phyloP scores from a whole-genome alignment of 1,140 invertebrate genomes.

The Aleiodes sp. region DNA sequence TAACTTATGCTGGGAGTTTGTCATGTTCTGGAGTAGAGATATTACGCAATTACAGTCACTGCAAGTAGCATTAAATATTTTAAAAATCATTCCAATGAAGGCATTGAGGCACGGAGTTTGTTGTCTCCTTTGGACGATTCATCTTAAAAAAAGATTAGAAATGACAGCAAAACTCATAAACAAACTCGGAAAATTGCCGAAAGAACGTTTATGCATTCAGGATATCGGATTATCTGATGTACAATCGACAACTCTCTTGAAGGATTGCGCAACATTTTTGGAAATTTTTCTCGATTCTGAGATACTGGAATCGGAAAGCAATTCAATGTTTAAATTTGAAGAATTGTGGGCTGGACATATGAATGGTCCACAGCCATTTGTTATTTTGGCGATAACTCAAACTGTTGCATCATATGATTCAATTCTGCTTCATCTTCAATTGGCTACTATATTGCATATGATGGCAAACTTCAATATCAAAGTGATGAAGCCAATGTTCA shows the following conservation, averaged over 20 bases:
- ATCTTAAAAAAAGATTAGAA: constrained; percentile 81
- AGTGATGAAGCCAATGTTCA: constrained; percentile 75
- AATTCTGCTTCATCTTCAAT: constrained; percentile 80
- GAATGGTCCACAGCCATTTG: constrained; percentile 71
- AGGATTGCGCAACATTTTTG: constrained; percentile 76
- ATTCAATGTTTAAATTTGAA: constrained; percentile 69
- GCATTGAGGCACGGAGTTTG: constrained; percentile 79
- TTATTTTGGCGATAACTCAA: constrained; percentile 81
- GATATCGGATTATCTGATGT: constrained; percentile 78
- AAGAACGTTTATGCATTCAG: constrained; percentile 81
- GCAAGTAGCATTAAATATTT: constrained; percentile 68
- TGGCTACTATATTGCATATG: constrained; percentile 79
- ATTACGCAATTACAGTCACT: constrained; percentile 74
- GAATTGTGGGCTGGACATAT: constrained; percentile 73
- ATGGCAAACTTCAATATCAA: constrained; percentile 82
- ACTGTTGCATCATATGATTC: constrained; percentile 78
- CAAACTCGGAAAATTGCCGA: constrained; percentile 87
- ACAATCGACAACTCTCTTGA: constrained; percentile 75
- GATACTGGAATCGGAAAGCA: constrained; percentile 45
- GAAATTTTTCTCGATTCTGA: constrained; percentile 76
- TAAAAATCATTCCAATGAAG: constrained; percentile 69
- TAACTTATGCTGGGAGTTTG: constrained; percentile 91
- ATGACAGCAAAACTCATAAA: constrained; percentile 81
- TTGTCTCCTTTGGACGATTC: constrained; percentile 87
- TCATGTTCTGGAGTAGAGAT: constrained; percentile 85